Evolutionary conservation across 2,797 vertebrate species (phyloP), one percentile per base, ranked within the genome.

Genomic region (Tangara arthus): DNA sequence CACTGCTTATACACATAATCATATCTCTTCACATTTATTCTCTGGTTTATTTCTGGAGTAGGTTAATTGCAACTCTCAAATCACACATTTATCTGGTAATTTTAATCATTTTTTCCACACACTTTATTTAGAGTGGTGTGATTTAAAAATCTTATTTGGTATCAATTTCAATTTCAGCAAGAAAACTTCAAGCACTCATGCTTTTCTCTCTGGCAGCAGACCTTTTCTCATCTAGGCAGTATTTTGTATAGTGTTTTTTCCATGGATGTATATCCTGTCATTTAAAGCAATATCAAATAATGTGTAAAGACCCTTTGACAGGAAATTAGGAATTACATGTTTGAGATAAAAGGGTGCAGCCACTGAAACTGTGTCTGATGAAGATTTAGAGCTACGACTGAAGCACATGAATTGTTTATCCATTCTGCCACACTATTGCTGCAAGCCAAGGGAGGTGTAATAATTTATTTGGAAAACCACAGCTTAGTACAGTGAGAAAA

Each of bases 391-490:
- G 93, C 52, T 70, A 96, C 94, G 77, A 86, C 68, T 73, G 66
- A 92, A 93, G 79, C 90, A 65, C 3, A 41, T 86, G 90, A 89
- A 92, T 96, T 90, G 96, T 96, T 97, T 97, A 95, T 94, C 93
- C 95, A 71, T 95, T 94, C 92, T 96, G 90, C 90, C 86, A 86
- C 47, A 44, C 80, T 77, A 72, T 76, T 94, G 89, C 93, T 94
- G 76, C 79, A 65, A 94, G 94, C 85, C 94, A 92, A 59, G 93
- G 93, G 78, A 84, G 53, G 96, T 70, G 93, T 78, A 94, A 96
- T 96, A 94, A 96, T 97, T 97, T 96, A 96, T 97, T 95, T 97
- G 96, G 96, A 95, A 97, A 97, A 91, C 90, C 83, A 72, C 93
- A 92, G 88, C 90, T 96, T 90, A 92, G 93, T 93, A 89, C 91